Percentiles rank a stretch among this genome's conserved stretches.
Conservation (phyloP, 2,797 vertebrate species). For the Schizothorax lantsangensis region DNA sequence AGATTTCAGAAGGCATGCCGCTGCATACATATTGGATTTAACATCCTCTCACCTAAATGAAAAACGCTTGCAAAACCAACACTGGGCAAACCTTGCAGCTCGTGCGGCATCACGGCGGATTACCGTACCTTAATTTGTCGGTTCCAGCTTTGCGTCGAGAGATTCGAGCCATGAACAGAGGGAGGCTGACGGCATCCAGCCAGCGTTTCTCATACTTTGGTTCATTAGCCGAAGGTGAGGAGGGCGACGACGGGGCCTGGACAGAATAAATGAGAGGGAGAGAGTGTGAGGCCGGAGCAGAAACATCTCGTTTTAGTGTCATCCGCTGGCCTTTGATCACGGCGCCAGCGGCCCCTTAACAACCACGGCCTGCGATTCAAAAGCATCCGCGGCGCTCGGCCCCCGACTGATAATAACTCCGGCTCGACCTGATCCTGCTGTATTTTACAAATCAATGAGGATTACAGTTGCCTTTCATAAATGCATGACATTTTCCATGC, state of each 20-base stretch:
- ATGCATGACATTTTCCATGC: conserved; percentile 18
- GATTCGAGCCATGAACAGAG: conserved; percentile 91
- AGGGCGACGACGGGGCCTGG: conserved; percentile 87
- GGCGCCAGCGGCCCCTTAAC: conserved; percentile 34
- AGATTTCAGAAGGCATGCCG: conserved; percentile 74
- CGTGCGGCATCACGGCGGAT: conserved; percentile 71
- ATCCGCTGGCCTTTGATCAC: conserved; percentile 54
- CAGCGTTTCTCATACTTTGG: conserved; percentile 95
- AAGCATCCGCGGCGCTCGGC: conserved; percentile 1
- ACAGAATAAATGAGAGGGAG: conserved; percentile 74
- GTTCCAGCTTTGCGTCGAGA: conserved; percentile 89
- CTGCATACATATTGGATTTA: conserved; percentile 79
- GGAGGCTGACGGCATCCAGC: conserved; percentile 87
- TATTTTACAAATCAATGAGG: conserved; percentile 51
- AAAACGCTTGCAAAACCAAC: conserved; percentile 71
- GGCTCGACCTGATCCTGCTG: conserved; percentile 17
- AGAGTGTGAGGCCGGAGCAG: conserved; percentile 36
- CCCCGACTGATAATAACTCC: conserved; percentile 39
- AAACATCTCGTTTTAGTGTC: conserved; percentile 59
- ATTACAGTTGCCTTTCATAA: conserved; percentile 29
- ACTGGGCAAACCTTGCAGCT: conserved; percentile 64
- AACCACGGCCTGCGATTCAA: conserved; percentile 37
- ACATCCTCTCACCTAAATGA: conserved; percentile 68
- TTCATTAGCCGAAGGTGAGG: conserved; percentile 87
- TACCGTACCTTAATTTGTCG: conserved; percentile 91